A percentile compares a stretch with the other conserved stretches of the same genome.
Evolutionary conservation across 2,797 vertebrate genomes (phyloP).

Genomic region (Hydrolagus colliei): DNA sequence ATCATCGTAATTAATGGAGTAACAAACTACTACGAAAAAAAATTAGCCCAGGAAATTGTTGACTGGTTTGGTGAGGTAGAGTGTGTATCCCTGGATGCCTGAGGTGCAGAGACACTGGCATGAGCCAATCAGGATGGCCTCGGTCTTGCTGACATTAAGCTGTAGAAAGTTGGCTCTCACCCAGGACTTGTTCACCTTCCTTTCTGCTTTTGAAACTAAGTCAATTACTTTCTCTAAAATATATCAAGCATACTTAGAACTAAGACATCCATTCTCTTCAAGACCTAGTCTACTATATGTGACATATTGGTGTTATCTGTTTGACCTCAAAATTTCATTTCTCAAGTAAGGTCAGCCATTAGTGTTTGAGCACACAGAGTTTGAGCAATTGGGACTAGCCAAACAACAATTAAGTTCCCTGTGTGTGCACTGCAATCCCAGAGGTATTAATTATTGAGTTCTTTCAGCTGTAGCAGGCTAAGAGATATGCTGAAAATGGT

Average conservation of each 20-base stretch:
- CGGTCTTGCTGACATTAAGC: too few species aligned
- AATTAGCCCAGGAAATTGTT: too few species aligned
- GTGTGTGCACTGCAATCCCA: not conserved
- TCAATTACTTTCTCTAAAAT: too few species aligned
- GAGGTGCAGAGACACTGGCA: too few species aligned
- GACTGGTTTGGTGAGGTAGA: too few species aligned
- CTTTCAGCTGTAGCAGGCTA: not conserved
- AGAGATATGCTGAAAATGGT: too few species aligned
- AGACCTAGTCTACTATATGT: not conserved
- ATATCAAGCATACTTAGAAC: not conserved
- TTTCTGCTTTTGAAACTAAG: too few species aligned
- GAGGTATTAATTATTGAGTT: not conserved
- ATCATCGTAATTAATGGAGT: not conserved
- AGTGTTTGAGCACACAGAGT: not conserved
- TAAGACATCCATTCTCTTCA: not conserved
- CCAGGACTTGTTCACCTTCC: too few species aligned
- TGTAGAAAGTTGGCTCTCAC: too few species aligned
- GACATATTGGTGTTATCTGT: not conserved
- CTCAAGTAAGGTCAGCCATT: not conserved
- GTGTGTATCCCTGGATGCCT: too few species aligned
- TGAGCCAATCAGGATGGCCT: too few species aligned
- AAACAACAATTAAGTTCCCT: not conserved
- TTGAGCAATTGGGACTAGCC: not conserved
- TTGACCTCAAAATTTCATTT: not conserved
- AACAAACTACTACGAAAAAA: not conserved